Conservation (phyloP, 1,140 invertebrate genomes). For the Theocolax elegans region DNA sequence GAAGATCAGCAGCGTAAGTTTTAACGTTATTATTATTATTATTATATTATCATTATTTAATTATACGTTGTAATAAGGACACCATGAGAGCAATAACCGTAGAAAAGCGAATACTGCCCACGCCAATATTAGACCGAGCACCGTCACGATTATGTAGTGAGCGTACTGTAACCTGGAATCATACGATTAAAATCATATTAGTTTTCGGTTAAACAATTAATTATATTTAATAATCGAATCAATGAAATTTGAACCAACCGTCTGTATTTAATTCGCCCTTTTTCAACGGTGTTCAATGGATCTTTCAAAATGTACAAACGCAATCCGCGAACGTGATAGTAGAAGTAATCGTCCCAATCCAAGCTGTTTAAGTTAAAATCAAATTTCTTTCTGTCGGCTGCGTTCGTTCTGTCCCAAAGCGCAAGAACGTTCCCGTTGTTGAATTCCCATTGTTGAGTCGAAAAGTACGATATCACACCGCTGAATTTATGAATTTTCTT, state of each 20-base stretch:
- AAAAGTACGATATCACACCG: conserved; percentile 71
- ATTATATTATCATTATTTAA: no score
- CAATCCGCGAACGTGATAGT: conserved; percentile 62
- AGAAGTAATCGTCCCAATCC: conserved; percentile 65
- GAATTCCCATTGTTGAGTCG: conserved; percentile 72
- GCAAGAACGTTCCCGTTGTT: conserved; percentile 67
- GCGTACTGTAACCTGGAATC: conserved; percentile 23
- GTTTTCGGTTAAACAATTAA: no score
- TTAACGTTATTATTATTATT: no score
- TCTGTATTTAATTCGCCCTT: conserved; percentile 39
- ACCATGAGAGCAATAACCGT: neutral
- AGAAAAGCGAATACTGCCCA: conserved; percentile 26
- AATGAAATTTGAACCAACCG: conserved; percentile 48
- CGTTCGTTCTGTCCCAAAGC: conserved; percentile 64
- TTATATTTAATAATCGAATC: neutral
- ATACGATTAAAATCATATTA: no score
- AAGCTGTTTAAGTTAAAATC: conserved; percentile 62
- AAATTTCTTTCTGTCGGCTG: conserved; percentile 65
- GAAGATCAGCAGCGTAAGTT: neutral
- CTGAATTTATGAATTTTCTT: conserved; percentile 71
- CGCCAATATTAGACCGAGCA: conserved; percentile 12
- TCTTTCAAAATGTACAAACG: conserved; percentile 67
- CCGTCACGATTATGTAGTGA: conserved; percentile 43
- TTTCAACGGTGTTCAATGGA: conserved; percentile 54
- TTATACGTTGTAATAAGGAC: neutral